phyloP scores from a whole-genome alignment of 2,113 vertebrate genomes.

The Muscicapa adusta region DNA sequence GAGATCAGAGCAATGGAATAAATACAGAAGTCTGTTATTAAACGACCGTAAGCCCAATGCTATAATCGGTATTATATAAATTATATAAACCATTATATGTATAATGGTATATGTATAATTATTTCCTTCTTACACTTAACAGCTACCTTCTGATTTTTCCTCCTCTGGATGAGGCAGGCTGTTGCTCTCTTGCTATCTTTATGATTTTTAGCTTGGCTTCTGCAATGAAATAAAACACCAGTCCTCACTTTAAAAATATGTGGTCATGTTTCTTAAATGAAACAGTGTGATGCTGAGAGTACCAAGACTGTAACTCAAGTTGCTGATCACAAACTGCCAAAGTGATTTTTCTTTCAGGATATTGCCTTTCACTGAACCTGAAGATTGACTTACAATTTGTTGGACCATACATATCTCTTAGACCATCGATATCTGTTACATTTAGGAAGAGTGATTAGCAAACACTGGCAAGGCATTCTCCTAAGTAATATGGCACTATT shows the following conservation, averaged over 20 bases:
- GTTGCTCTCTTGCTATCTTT: not conserved
- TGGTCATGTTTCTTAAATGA: conserved; percentile 53
- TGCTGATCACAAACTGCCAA: conserved; percentile 46
- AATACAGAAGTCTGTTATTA: not conserved
- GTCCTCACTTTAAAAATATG: conserved; percentile 40
- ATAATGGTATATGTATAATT: not conserved
- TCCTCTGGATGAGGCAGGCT: not conserved
- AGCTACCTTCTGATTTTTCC: not conserved
- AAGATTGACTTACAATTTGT: conserved; percentile 47
- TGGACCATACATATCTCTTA: not conserved
- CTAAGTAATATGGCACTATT: not conserved
- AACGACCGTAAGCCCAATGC: not conserved
- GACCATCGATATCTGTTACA: not conserved
- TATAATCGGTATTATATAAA: not conserved
- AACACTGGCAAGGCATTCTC: not conserved
- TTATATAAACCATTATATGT: not conserved
- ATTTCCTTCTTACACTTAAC: not conserved
- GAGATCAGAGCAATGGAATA: not conserved
- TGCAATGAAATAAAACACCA: conserved; percentile 54
- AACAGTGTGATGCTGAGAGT: not conserved
- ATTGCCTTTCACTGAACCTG: conserved; percentile 51
- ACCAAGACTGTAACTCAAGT: conserved; percentile 53
- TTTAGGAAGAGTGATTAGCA: conserved; percentile 18
- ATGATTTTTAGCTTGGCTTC: conserved; percentile 37
- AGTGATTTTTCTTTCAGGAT: conserved; percentile 63